Evolutionary conservation across 2,797 vertebrate genomes (phyloP).

Genomic region (Tarsius wallacei): DNA sequence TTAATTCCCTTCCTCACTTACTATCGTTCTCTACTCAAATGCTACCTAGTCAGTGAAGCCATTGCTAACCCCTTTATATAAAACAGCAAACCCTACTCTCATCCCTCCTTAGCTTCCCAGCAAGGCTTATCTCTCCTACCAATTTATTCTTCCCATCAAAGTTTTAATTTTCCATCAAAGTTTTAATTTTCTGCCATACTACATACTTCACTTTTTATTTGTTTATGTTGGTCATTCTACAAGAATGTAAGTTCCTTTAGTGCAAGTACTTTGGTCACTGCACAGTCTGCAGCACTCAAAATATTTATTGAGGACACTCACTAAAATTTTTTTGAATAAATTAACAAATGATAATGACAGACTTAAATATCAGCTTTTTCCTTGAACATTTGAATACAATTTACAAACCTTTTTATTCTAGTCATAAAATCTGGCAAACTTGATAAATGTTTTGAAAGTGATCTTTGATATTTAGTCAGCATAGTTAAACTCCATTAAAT

Average conservation of each 20-base stretch:
- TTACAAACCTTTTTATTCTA: neutral
- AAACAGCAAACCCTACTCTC: neutral
- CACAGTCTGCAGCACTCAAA: neutral
- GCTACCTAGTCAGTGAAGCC: neutral
- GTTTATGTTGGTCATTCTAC: neutral
- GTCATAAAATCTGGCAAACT: neutral
- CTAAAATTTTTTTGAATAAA: slow-evolving; percentile 5
- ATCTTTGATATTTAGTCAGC: slow-evolving; percentile 21
- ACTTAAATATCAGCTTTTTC: slow-evolving; percentile 16
- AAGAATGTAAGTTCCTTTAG: neutral
- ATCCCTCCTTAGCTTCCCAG: neutral
- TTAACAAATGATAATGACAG: neutral
- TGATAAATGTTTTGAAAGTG: neutral
- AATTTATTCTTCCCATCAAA: neutral
- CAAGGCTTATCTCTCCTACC: neutral
- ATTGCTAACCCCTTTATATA: neutral
- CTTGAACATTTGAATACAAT: neutral
- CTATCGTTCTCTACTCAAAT: neutral
- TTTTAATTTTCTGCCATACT: neutral
- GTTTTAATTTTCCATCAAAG: neutral
- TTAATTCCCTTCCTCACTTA: neutral
- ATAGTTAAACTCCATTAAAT: slow-evolving; percentile 30
- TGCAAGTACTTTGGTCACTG: neutral
- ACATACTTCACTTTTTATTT: neutral
- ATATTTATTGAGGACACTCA: neutral